phyloP scores from a whole-genome alignment of 2,113 vertebrate species.

The Polypterus senegalus region DNA sequence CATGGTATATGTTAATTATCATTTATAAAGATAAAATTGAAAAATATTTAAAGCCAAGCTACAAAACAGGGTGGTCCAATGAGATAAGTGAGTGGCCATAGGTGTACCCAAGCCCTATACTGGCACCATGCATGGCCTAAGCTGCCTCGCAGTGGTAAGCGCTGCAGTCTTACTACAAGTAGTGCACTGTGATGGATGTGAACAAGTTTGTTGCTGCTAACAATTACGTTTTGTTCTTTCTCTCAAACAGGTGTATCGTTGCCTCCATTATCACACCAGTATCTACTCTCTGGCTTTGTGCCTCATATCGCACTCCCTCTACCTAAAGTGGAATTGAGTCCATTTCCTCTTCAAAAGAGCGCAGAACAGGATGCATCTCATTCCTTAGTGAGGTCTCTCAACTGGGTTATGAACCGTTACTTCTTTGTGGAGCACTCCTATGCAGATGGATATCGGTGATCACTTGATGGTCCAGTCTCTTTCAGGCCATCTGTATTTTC shows the following conservation, averaged over 20 bases:
- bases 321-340: conserved; percentile 24
- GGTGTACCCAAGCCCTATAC: too few species aligned
- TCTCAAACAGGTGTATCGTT: conserved; percentile 22
- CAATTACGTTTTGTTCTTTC: background rate
- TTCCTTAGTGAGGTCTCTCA: conserved; percentile 8
- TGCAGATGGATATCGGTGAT: conserved; percentile 34
- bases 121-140: too few species aligned
- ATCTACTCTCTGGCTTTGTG: conserved; percentile 25
- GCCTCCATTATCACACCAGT: conserved; percentile 24
- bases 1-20: too few species aligned
- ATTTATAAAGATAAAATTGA: too few species aligned
- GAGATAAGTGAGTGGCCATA: too few species aligned
- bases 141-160: too few species aligned
- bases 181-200: too few species aligned
- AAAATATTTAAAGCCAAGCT: too few species aligned
- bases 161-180: too few species aligned
- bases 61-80: too few species aligned
- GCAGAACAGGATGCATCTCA: conserved; percentile 11
- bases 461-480: background rate
- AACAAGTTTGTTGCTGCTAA: too few species aligned
- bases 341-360: conserved; percentile 19
- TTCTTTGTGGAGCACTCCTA: conserved; percentile 34
- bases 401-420: conserved; percentile 17
- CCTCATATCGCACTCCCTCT: conserved; percentile 32
- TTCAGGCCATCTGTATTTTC: too few species aligned